Conservation (phyloP, 2,113 vertebrate species). For the Theristicus caerulescens region DNA sequence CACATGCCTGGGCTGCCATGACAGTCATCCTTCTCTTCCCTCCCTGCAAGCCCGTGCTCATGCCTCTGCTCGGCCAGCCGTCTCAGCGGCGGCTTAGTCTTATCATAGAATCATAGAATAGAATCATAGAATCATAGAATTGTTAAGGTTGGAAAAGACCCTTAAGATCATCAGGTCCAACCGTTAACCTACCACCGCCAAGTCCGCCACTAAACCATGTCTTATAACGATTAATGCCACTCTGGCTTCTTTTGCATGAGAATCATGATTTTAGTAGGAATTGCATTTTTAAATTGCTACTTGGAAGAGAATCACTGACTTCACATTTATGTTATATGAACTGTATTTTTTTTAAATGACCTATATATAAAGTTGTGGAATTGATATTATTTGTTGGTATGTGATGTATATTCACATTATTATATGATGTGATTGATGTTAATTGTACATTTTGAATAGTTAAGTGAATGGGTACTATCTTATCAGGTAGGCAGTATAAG, state of each 20-base stretch:
- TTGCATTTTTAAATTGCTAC: background rate
- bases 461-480: background rate
- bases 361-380: background rate
- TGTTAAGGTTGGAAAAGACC: too few relatives aligned
- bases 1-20: accelerated
- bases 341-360: background rate
- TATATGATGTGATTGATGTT: background rate
- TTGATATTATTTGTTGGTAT: background rate
- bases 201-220: too few relatives aligned
- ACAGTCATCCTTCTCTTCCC: background rate
- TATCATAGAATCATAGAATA: too few relatives aligned
- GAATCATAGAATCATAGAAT: too few relatives aligned
- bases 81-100: background rate
- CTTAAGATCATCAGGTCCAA: too few relatives aligned
- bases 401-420: background rate
- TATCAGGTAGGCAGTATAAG: background rate
- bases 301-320: background rate
- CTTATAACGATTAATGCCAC: background rate
- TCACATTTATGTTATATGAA: background rate
- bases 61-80: accelerated
- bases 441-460: background rate
- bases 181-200: too few relatives aligned
- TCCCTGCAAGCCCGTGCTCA: background rate
- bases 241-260: background rate
- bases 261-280: background rate